phyloP scores from a whole-genome alignment of 2,888 invertebrate species.

The Tenthredo notha region DNA sequence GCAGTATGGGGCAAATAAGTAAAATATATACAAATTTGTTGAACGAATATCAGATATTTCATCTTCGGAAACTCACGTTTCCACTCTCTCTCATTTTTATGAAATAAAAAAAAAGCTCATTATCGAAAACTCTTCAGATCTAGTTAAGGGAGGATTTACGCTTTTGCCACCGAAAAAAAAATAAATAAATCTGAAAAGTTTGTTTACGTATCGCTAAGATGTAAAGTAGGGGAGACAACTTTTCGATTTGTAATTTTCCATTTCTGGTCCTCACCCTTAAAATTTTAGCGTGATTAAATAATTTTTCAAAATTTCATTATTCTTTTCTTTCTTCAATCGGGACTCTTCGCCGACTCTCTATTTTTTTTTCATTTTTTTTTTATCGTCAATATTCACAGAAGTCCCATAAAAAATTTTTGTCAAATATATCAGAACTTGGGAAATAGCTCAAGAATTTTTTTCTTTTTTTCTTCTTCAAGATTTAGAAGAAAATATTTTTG shows the following conservation, averaged over 20 bases:
- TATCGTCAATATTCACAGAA: not conserved
- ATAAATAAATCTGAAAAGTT: not conserved
- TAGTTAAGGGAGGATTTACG: constrained; percentile 3
- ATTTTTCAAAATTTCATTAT: no score
- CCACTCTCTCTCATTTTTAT: not conserved
- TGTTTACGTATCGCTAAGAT: not conserved
- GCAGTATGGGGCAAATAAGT: not conserved
- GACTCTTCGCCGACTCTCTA: not conserved
- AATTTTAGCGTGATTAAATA: not conserved
- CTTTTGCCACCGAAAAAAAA: not conserved
- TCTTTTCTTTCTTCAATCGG: not conserved
- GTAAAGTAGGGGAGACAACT: not conserved
- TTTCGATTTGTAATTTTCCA: not conserved
- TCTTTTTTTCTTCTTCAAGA: no score
- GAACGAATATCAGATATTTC: not conserved
- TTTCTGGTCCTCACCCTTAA: not conserved
- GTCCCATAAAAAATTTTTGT: not conserved
- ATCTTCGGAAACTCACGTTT: not conserved
- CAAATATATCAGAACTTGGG: not conserved
- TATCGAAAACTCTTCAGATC: not conserved
- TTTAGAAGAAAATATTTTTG: not conserved
- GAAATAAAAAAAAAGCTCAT: not conserved
- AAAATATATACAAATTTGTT: not conserved
- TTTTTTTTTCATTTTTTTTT: not conserved
- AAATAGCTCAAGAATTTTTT: not conserved